Base-by-base conservation (phyloP, 2,113 vertebrate species). In the Corynorhinus townsendii region DNA sequence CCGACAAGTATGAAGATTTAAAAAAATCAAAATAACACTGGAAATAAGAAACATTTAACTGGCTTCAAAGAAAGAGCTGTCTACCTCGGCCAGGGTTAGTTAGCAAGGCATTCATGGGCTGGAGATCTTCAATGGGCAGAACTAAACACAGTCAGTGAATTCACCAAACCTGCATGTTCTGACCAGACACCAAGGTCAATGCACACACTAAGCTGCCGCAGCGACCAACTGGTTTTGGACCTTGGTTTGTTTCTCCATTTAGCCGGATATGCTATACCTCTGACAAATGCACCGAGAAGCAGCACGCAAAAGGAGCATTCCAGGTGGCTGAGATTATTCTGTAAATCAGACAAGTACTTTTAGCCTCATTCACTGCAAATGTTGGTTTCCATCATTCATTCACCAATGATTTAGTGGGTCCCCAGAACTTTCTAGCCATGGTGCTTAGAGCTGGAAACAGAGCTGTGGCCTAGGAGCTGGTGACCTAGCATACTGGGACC, bases 361-460 rank as follows among this genome's bases (percentile, higher is more conserved):
- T 26, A 11, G 71, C 24, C 45, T 52, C 16, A 0, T 15, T 28
- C 66, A 19, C 56, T 26, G 22, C 47, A 5, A 64, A 16, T 2
- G 2, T 20, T 14, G 12, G 52, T 38, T 26, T 30, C 35, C 4
- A 6, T 9, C 85, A 19, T n/a, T 38, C 45, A 6, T 0, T 16
- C 4, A 35, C 17, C 77, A 8, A 10, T 14, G 12, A 30, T 14
- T 2, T 0, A 71, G 22, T 0, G 11, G 28, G 38, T 56, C 30
- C 72, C 19, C 5, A 35, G 17, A 11, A 17, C 5, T 1, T 0
- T 0, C 10, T 14, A 14, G 38, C 45, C 10, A 2, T 0, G 0
- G 54, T 0, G 2, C 38, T 33, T 0, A n/a, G 52, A 81, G 84
- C 35, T 16, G 22, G 30, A 3, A 38, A 54, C 35, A 4, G 40